Percentiles rank a stretch among this genome's conserved stretches.
Conservation (phyloP, 1,140 invertebrate genomes). For the Drosophila simulans region DNA sequence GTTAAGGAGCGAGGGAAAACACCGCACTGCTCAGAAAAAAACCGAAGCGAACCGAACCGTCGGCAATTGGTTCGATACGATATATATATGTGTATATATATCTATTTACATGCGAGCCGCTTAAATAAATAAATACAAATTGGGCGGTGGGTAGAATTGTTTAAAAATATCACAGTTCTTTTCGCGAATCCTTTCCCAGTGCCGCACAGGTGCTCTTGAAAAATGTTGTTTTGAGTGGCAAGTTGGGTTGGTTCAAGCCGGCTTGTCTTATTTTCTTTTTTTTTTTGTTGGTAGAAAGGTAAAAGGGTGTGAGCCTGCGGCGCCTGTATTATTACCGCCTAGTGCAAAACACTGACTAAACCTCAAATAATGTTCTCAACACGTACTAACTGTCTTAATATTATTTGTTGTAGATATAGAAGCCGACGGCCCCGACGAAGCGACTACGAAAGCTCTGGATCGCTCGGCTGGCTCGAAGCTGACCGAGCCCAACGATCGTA, state of each 20-base stretch:
- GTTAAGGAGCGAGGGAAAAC: constrained; percentile 29
- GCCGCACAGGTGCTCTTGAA: background rate
- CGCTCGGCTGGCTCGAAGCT: constrained; percentile 50
- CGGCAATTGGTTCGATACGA: constrained; percentile 47
- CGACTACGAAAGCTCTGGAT: constrained; percentile 46
- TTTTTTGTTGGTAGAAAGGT: background rate
- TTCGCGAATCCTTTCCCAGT: constrained; percentile 22
- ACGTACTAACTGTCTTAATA: constrained; percentile 84
- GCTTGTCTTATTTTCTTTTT: constrained; percentile 1
- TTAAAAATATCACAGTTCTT: constrained; percentile 57
- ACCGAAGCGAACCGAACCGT: constrained; percentile 29
- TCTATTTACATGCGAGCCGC: constrained; percentile 42
- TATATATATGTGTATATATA: constrained; percentile 23
- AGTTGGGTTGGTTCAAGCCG: constrained; percentile 3
- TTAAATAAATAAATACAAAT: constrained; percentile 60
- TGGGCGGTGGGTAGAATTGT: background rate
- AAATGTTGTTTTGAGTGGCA: constrained; percentile 1
- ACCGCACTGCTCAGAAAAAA: constrained; percentile 5
- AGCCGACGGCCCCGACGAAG: constrained; percentile 61
- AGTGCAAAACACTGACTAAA: constrained; percentile 84
- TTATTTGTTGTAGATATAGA: constrained; percentile 84
- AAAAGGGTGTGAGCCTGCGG: constrained; percentile 39
- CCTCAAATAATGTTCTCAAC: constrained; percentile 84
- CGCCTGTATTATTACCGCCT: constrained; percentile 76
- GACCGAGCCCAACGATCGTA: constrained; percentile 35